These are phyloP conservation scores for Eilema caniola DNA, from an alignment of 2,888 invertebrate species.

Conservation along the genomic window DNA sequence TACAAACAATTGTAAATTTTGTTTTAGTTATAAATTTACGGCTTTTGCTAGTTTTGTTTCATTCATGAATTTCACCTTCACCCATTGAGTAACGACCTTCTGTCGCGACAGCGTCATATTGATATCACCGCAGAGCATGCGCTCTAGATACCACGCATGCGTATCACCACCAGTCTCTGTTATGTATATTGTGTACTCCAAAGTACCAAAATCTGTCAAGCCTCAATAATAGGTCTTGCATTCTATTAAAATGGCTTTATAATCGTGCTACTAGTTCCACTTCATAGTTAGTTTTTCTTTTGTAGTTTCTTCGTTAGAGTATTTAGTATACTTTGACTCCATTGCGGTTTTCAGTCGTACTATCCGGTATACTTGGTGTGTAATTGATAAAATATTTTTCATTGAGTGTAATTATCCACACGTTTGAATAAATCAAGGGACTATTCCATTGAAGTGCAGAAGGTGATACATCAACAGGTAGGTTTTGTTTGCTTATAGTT, in stretches of 20 bases:
- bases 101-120: slow-evolving; percentile 72
- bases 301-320: slow-evolving; percentile 48
- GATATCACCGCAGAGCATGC: slow-evolving; percentile 75
- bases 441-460: slow-evolving; percentile 54
- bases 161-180: slow-evolving; percentile 61
- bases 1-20: not conserved
- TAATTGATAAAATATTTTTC: slow-evolving; percentile 36
- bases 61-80: slow-evolving; percentile 77
- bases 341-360: slow-evolving; percentile 29
- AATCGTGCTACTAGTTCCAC: slow-evolving; percentile 39
- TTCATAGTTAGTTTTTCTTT: slow-evolving; percentile 47
- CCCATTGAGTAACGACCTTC: slow-evolving; percentile 77
- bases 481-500: slow-evolving; percentile 61
- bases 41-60: slow-evolving; percentile 53
- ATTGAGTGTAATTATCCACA: slow-evolving; percentile 39
- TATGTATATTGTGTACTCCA: slow-evolving; percentile 73
- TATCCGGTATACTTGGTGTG: slow-evolving; percentile 28
- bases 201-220: slow-evolving; percentile 72
- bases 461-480: slow-evolving; percentile 76
- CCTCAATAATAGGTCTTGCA: slow-evolving; percentile 69
- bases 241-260: slow-evolving; percentile 59
- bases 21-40: slow-evolving; percentile 33
- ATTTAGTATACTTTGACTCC: slow-evolving; percentile 28
- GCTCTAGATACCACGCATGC: slow-evolving; percentile 63
- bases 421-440: slow-evolving; percentile 38